These are phyloP conservation scores for Lutraria rhynchaena DNA, from an alignment of 1,140 invertebrate species.

Conservation along the genomic window DNA sequence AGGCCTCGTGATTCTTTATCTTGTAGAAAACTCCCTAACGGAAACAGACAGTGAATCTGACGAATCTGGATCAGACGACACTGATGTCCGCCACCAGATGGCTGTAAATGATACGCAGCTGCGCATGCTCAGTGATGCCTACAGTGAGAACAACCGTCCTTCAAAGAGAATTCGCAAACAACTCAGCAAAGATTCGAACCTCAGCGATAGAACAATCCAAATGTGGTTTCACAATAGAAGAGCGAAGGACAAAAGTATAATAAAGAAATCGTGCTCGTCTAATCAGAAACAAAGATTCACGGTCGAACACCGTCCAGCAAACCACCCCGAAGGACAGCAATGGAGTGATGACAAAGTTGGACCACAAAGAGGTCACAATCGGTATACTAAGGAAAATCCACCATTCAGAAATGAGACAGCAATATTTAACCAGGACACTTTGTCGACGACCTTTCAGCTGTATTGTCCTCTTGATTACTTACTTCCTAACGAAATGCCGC, in stretches of 20 bases:
- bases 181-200: not conserved
- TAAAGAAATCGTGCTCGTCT: not conserved
- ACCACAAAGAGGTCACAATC: no score
- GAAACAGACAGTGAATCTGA: conserved; percentile 43
- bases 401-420: not conserved
- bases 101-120: conserved; percentile 16
- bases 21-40: conserved; percentile 2
- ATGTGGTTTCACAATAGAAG: conserved; percentile 46
- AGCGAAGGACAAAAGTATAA: conserved; percentile 6
- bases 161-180: not conserved
- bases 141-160: conserved; percentile 30
- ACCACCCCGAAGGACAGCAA: not conserved
- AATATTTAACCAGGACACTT: not conserved
- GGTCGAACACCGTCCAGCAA: not conserved
- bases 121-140: conserved; percentile 25
- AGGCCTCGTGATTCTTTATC: no score
- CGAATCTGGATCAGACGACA: conserved; percentile 50
- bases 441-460: not conserved
- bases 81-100: not conserved
- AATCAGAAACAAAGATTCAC: not conserved
- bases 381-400: conserved; percentile 8
- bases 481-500: conserved; percentile 53
- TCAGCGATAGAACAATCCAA: conserved; percentile 28
- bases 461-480: conserved; percentile 52
- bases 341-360: not conserved